Conservation (phyloP, 35 echinoderm and acorn worm species). For the Stichopus chloronotus region DNA sequence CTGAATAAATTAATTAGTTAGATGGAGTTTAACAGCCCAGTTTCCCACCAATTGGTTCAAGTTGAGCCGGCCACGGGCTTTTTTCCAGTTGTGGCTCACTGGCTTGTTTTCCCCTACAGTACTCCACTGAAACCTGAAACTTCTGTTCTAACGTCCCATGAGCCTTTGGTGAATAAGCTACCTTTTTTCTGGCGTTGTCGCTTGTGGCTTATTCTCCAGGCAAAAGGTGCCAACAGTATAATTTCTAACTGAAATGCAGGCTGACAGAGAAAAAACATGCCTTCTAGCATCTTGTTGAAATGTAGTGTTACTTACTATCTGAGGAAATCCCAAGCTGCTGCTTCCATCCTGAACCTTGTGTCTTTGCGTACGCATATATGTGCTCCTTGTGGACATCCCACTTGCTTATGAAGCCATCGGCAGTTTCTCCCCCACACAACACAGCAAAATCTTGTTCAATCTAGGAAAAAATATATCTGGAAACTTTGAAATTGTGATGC, state of each 20-base stretch:
- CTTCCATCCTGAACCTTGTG: neutral
- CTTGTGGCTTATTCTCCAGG: neutral
- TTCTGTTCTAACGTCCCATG: neutral
- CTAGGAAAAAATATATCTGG: neutral
- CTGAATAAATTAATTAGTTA: too few species aligned
- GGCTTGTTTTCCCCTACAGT: too few species aligned
- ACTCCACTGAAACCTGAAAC: neutral
- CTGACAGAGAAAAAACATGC: too few species aligned
- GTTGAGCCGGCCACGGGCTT: too few species aligned
- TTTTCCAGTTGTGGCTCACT: too few species aligned
- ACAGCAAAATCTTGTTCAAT: conserved; percentile 10
- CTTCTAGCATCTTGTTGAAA: neutral
- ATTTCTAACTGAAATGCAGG: neutral
- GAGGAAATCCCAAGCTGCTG: neutral
- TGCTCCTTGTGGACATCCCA: neutral
- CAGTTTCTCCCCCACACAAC: neutral
- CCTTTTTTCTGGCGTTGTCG: neutral
- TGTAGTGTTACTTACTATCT: conserved; percentile 12
- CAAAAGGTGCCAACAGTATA: neutral
- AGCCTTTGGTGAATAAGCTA: neutral
- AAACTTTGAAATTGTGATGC: neutral
- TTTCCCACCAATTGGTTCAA: too few species aligned
- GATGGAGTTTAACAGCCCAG: too few species aligned
- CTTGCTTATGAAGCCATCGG: neutral
- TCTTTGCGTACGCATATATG: neutral